Evolutionary conservation across 2,888 invertebrate species (phyloP).

Genomic region (Osedax fenrisi): DNA sequence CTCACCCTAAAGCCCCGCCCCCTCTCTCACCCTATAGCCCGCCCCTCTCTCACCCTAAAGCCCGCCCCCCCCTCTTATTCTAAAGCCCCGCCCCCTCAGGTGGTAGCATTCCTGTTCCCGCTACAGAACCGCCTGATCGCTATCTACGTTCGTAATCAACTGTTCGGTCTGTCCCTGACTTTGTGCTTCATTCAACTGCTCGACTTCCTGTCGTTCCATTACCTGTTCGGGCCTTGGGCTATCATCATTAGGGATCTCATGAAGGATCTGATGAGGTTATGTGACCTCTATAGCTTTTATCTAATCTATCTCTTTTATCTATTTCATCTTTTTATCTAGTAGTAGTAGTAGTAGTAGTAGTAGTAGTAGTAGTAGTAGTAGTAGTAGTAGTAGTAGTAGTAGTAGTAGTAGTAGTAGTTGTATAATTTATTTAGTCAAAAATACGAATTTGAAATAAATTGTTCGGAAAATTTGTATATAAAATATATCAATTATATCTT

Average conservation of each 20-base stretch:
- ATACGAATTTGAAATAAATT: too few species aligned
- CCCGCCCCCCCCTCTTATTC: not conserved
- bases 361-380: too few species aligned
- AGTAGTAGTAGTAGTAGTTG: too few species aligned
- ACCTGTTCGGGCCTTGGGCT: slow-evolving; percentile 98
- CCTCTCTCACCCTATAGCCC: not conserved
- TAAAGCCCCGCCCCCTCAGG: not conserved
- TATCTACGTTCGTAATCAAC: slow-evolving; percentile 85
- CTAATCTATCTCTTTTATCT: too few species aligned
- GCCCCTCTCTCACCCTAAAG: slow-evolving; percentile 15
- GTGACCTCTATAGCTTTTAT: too few species aligned
- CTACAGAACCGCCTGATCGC: slow-evolving; percentile 57
- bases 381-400: too few species aligned
- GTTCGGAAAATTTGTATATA: too few species aligned
- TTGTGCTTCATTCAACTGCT: slow-evolving; percentile 92
- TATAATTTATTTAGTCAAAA: too few species aligned
- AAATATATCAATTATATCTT: too few species aligned
- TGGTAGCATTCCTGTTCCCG: slow-evolving; percentile 13
- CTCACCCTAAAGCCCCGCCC: not conserved
- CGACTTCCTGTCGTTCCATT: slow-evolving; percentile 88
- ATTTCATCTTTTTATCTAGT: too few species aligned
- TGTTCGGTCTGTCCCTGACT: slow-evolving; percentile 85
- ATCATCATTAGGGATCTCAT: slow-evolving; percentile 77
- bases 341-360: too few species aligned
- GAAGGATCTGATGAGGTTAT: slow-evolving; percentile 61